A percentile compares a stretch with the other conserved stretches of the same genome.
These are phyloP conservation scores for Nasonia giraulti DNA, from an alignment of 1,140 invertebrate species.

Conservation along the genomic window DNA sequence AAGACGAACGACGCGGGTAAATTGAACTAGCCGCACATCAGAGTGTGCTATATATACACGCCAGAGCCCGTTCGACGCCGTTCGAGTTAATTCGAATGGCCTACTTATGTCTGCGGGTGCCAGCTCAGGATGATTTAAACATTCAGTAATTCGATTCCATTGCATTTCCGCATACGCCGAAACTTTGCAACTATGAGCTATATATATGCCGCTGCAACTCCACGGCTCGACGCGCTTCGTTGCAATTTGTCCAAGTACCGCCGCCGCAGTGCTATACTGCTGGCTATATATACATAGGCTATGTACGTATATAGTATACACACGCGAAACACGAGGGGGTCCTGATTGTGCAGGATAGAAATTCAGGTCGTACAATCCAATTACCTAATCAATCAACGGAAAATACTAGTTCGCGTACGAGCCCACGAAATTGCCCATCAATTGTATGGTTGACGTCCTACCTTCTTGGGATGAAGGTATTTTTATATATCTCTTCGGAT, in stretches of 20 bases:
- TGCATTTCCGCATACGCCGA: conserved; percentile 17
- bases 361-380: conserved; percentile 17
- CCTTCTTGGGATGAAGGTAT: too few species aligned
- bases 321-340: background rate
- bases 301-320: too few species aligned
- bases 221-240: conserved; percentile 31
- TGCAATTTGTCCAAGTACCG: conserved; percentile 43
- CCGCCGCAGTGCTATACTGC: background rate
- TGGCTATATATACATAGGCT: background rate
- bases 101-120: conserved; percentile 29
- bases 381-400: conserved; percentile 45
- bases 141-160: conserved; percentile 29
- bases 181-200: conserved; percentile 21
- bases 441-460: background rate
- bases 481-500: too few species aligned
- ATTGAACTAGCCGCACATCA: too few species aligned
- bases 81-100: conserved; percentile 38
- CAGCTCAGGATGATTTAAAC: conserved; percentile 41
- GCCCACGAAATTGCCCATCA: conserved; percentile 28
- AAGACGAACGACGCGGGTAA: too few species aligned
- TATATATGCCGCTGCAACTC: background rate
- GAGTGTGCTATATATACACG: too few species aligned
- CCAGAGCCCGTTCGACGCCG: background rate
- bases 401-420: background rate
- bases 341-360: conserved; percentile 7